Evolutionary conservation across 2,888 invertebrate genomes (phyloP).

Genomic region (Rhabditoides inermis): DNA sequence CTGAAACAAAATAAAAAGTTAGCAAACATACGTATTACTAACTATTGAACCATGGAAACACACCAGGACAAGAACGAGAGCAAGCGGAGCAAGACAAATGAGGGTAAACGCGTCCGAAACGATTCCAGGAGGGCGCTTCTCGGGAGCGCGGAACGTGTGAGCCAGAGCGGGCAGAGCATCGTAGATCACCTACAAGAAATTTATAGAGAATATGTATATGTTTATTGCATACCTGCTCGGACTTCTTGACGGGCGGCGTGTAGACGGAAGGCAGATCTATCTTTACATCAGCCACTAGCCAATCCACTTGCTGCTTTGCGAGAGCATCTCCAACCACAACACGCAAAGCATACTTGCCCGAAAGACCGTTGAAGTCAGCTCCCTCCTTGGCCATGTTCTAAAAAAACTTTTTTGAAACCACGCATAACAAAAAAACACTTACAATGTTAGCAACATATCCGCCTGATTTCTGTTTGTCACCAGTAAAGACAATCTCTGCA

Average conservation of each 20-base stretch:
- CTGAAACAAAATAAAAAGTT: conserved; percentile 51
- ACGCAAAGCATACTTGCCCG: conserved; percentile 73
- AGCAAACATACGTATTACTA: too few relatives aligned
- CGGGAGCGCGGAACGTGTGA: conserved; percentile 83
- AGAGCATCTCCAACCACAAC: conserved; percentile 83
- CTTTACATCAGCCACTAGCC: too few relatives aligned
- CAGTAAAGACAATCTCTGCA: conserved; percentile 85
- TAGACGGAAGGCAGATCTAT: too few relatives aligned
- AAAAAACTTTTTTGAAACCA: conserved; percentile 8
- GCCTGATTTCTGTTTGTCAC: conserved; percentile 63
- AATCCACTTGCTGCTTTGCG: conserved; percentile 77
- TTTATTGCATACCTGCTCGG: too few relatives aligned
- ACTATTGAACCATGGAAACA: too few relatives aligned
- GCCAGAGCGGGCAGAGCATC: conserved; percentile 44
- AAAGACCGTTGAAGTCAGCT: conserved; percentile 68
- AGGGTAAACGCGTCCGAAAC: conserved; percentile 84
- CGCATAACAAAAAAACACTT: too few relatives aligned
- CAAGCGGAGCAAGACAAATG: conserved; percentile 71
- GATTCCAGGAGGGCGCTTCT: conserved; percentile 76
- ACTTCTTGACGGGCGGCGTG: too few relatives aligned
- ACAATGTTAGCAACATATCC: conserved; percentile 83
- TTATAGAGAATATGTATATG: too few relatives aligned
- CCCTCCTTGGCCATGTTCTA: conserved; percentile 70
- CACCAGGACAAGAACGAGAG: conserved; percentile 70
- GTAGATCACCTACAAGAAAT: conserved; percentile 47